Conservation (phyloP, 2,888 invertebrate genomes). For the Yponomeuta cagnagella region DNA sequence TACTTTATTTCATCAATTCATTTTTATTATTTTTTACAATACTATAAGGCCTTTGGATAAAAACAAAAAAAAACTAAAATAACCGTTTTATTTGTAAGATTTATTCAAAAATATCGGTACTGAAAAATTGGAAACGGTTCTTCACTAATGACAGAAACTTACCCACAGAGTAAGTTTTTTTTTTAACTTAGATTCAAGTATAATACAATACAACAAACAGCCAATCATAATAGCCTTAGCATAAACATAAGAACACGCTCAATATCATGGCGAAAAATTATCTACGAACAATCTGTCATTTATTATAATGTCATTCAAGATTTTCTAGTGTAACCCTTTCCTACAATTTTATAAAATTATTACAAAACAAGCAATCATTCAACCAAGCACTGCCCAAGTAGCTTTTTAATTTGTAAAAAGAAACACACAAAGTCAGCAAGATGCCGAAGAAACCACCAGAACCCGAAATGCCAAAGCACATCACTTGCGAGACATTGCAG, state of each 20-base stretch:
- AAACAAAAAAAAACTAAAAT: too few species aligned
- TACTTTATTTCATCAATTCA: too few species aligned
- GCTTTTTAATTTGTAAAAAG: background rate
- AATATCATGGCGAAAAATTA: background rate
- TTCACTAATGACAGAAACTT: background rate
- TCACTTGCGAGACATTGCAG: constrained; percentile 5
- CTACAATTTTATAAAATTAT: too few species aligned
- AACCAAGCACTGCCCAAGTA: background rate
- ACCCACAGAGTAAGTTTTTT: background rate
- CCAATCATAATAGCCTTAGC: too few species aligned
- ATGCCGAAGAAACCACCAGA: background rate
- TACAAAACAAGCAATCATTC: too few species aligned
- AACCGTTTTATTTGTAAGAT: too few species aligned
- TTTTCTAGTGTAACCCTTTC: background rate
- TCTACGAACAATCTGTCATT: background rate
- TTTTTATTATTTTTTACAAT: too few species aligned
- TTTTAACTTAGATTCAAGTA: background rate
- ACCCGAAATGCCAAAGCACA: background rate
- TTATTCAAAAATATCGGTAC: too few species aligned
- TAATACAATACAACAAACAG: too few species aligned
- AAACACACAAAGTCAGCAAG: background rate
- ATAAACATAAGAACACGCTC: background rate
- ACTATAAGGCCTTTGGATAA: too few species aligned
- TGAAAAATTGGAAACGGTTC: background rate
- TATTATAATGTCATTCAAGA: background rate